phyloP scores from a whole-genome alignment of 2,797 vertebrate genomes.

The Danio kyathit region DNA sequence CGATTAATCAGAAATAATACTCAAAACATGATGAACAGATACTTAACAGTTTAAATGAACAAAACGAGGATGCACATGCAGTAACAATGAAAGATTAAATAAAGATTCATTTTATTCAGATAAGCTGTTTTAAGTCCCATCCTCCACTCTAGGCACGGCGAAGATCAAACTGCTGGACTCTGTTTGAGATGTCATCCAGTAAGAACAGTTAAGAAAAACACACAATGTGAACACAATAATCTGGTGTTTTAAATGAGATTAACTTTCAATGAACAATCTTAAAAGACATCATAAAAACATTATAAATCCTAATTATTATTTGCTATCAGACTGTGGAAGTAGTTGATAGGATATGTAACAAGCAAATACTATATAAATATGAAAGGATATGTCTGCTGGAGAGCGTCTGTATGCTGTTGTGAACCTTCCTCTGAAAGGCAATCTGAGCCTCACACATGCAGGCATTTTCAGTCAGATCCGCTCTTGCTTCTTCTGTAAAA shows the following conservation, averaged over 20 bases:
- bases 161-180: conserved; percentile 78
- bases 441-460: conserved; percentile 93
- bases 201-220: conserved; percentile 79
- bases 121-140: neutral
- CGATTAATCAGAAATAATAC: conserved; percentile 6
- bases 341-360: neutral
- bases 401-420: conserved; percentile 85
- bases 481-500: conserved; percentile 81
- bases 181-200: conserved; percentile 89
- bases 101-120: neutral
- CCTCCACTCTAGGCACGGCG: conserved; percentile 67
- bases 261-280: too few relatives aligned
- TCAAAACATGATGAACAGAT: neutral
- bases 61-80: neutral
- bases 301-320: neutral
- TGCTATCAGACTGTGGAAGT: neutral
- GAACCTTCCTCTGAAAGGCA: conserved; percentile 88
- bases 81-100: neutral
- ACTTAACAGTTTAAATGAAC: conserved; percentile 1
- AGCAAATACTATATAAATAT: neutral
- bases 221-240: too few relatives aligned
- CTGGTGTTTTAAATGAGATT: too few relatives aligned
- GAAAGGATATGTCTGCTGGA: conserved; percentile 94
- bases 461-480: conserved; percentile 80
- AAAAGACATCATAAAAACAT: neutral